Conservation (phyloP, 2,888 invertebrate species). For the Parelbella ahira region DNA sequence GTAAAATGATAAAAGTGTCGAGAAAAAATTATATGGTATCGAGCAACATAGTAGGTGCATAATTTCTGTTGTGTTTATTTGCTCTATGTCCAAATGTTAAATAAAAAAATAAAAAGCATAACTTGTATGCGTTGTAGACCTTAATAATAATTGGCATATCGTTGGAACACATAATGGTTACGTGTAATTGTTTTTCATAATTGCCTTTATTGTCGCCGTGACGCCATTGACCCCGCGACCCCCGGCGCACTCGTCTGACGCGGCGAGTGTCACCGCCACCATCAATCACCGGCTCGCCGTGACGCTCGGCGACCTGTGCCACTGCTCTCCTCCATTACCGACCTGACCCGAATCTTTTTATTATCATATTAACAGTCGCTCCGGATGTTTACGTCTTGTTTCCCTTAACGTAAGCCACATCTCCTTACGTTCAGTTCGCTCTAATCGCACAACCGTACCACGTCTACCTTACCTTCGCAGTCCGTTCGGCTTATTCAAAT, state of each 20-base stretch:
- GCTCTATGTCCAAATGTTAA: no score
- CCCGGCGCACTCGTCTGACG: conserved; percentile 51
- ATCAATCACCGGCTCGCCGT: conserved; percentile 68
- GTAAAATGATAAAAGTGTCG: no score
- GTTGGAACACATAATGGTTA: no score
- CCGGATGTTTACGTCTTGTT: no score
- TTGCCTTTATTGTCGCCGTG: conserved; percentile 54
- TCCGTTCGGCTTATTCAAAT: conserved; percentile 17
- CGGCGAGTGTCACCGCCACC: conserved; percentile 66
- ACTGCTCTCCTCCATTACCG: conserved; percentile 35
- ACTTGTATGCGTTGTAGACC: no score
- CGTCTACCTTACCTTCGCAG: conserved; percentile 7
- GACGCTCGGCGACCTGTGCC: conserved; percentile 60
- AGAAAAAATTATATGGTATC: no score
- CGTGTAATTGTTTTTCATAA: conserved; percentile 28
- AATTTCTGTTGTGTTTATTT: no score
- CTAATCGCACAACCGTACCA: conserved; percentile 5
- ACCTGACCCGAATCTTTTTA: conserved; percentile 33
- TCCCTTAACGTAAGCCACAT: no score
- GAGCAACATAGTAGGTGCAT: no score
- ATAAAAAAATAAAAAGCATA: no score
- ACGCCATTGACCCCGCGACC: conserved; percentile 74
- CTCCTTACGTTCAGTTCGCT: not conserved
- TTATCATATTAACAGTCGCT: conserved; percentile 31
- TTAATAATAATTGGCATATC: no score